Conservation (phyloP, 2,113 vertebrate species). For the Cyphomyrus plagiostoma region DNA sequence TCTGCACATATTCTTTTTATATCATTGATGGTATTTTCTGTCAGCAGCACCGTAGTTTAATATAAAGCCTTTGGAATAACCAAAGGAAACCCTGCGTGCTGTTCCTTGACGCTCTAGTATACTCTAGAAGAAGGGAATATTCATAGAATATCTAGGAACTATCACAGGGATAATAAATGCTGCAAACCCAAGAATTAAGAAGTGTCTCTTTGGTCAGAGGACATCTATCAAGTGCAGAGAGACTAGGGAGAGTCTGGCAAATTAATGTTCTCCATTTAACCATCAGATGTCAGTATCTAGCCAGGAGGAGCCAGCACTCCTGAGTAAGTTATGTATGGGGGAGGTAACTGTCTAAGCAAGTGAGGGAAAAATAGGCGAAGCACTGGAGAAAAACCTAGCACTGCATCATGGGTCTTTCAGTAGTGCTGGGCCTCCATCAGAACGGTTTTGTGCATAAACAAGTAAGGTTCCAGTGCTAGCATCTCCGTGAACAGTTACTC, state of each 20-base stretch:
- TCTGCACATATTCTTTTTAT: not conserved
- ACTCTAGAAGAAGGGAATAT: not conserved
- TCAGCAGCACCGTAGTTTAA: not conserved
- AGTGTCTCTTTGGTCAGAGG: not conserved
- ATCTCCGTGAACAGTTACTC: not conserved
- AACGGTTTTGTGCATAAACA: not conserved
- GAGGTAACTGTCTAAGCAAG: not conserved
- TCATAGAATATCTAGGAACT: not conserved
- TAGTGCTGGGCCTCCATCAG: not conserved
- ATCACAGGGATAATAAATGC: not conserved
- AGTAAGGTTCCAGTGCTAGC: not conserved
- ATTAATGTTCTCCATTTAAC: conserved; percentile 52
- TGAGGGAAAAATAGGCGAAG: not conserved
- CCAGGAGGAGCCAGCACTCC: conserved; percentile 26
- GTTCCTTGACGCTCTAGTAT: not conserved
- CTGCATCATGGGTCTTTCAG: not conserved
- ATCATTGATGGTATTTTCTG: not conserved
- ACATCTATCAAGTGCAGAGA: not conserved
- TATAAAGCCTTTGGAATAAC: not conserved
- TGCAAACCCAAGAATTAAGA: not conserved
- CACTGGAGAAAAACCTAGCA: not conserved
- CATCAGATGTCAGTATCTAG: conserved; percentile 56
- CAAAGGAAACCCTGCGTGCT: not conserved
- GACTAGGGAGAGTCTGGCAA: conserved; percentile 21
- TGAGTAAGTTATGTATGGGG: conserved; percentile 25